Percentiles rank a stretch among this genome's conserved stretches.
Evolutionary conservation across 2,797 vertebrate species (phyloP).

Genomic region (Natrix natrix): DNA sequence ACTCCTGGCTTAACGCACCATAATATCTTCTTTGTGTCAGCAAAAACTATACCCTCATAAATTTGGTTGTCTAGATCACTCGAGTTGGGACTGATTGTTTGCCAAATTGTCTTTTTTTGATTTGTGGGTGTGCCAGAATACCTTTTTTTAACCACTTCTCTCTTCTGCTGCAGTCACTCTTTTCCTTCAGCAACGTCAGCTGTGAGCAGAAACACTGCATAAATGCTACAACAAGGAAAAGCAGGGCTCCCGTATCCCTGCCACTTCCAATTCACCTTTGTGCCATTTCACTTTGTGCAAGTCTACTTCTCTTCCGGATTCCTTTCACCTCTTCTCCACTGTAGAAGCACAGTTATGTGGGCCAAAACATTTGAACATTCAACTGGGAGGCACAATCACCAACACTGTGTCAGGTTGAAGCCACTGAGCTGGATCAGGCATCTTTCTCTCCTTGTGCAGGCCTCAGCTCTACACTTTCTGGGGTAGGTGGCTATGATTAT

Average conservation of each 20-base stretch:
- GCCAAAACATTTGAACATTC: background rate
- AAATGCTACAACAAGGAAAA: background rate
- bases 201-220: background rate
- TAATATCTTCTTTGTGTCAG: background rate
- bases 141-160: background rate
- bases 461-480: background rate
- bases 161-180: background rate
- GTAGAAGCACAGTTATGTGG: background rate
- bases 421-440: background rate
- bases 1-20: background rate
- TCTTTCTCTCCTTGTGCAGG: background rate
- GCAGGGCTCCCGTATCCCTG: background rate
- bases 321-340: background rate
- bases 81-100: background rate
- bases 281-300: background rate
- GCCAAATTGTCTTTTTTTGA: background rate
- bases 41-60: background rate
- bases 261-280: background rate
- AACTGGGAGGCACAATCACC: background rate
- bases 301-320: background rate
- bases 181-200: background rate
- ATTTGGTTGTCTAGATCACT: background rate
- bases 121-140: background rate
- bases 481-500: background rate
- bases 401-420: background rate